Conservation (phyloP, 2,888 invertebrate genomes). For the Hirtodrosophila histrioides region DNA sequence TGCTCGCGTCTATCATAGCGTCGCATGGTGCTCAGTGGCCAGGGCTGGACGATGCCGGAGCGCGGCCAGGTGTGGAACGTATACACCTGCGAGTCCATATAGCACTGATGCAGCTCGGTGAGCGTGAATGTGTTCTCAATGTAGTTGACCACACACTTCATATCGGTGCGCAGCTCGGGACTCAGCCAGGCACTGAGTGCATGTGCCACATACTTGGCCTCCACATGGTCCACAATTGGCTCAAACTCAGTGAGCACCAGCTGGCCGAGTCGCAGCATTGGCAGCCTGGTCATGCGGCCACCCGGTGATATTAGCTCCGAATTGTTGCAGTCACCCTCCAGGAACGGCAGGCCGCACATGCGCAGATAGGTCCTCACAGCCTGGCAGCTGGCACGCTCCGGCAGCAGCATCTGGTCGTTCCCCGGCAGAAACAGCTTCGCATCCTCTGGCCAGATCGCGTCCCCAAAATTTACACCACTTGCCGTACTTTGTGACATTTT, state of each 20-base stretch:
- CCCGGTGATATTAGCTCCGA: constrained; percentile 98
- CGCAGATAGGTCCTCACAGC: constrained; percentile 95
- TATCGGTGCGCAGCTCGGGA: constrained; percentile 91
- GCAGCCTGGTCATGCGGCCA: constrained; percentile 88
- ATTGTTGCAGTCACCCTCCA: constrained; percentile 92
- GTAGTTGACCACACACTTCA: constrained; percentile 94
- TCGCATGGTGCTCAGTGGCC: constrained; percentile 93
- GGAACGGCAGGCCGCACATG: constrained; percentile 93
- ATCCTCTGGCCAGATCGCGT: constrained; percentile 89
- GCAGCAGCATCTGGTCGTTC: constrained; percentile 94
- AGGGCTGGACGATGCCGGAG: constrained; percentile 94
- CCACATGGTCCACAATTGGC: constrained; percentile 93
- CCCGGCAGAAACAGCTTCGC: constrained; percentile 94
- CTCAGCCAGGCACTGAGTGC: constrained; percentile 88
- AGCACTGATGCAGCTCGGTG: constrained; percentile 93
- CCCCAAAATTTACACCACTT: no score
- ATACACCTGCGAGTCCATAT: constrained; percentile 91
- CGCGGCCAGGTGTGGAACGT: constrained; percentile 91
- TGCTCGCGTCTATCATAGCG: constrained; percentile 89
- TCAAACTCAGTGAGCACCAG: constrained; percentile 93
- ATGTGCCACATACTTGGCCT: constrained; percentile 88
- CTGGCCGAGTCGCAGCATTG: constrained; percentile 94
- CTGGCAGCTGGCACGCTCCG: constrained; percentile 96
- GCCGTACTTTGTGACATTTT: no score
- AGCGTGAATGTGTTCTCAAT: constrained; percentile 93